Percentiles rank a stretch among this genome's conserved stretches.
Evolutionary conservation across 1,140 invertebrate species (phyloP).

Genomic region (Listronotus oregonensis): DNA sequence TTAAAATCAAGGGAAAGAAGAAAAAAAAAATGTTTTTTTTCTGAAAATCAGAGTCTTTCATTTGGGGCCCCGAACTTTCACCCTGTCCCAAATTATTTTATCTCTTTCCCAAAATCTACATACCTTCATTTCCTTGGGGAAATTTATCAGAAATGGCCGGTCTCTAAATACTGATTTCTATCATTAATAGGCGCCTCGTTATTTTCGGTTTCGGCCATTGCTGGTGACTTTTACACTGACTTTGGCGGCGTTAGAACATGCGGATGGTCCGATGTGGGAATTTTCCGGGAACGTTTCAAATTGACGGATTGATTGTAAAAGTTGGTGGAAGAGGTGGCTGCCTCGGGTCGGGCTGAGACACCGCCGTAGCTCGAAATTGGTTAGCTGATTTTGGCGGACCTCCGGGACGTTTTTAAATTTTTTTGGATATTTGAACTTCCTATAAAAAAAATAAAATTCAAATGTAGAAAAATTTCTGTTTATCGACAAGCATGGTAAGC

Average conservation of each 20-base stretch:
- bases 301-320: slow-evolving; percentile 55
- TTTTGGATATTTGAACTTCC: slow-evolving; percentile 40
- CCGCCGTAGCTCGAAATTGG: slow-evolving; percentile 40
- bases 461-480: neutral
- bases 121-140: slow-evolving; percentile 46
- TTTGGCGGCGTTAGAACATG: slow-evolving; percentile 9
- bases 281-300: slow-evolving; percentile 68
- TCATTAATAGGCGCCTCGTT: slow-evolving; percentile 68
- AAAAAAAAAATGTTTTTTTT: no score
- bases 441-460: slow-evolving; percentile 4
- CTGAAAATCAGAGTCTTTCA: no score
- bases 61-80: no score
- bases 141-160: slow-evolving; percentile 68
- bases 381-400: slow-evolving; percentile 54
- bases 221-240: neutral
- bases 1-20: no score
- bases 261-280: slow-evolving; percentile 63
- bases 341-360: slow-evolving; percentile 24
- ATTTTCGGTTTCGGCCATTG: slow-evolving; percentile 59
- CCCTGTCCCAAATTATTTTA: no score
- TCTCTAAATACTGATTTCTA: slow-evolving; percentile 74
- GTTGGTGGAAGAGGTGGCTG: slow-evolving; percentile 8
- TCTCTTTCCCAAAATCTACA: neutral
- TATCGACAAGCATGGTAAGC: neutral
- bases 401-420: slow-evolving; percentile 55